Conservation (phyloP, 64 coral and sea anemone genomes). For the Stylophora pistillata region DNA sequence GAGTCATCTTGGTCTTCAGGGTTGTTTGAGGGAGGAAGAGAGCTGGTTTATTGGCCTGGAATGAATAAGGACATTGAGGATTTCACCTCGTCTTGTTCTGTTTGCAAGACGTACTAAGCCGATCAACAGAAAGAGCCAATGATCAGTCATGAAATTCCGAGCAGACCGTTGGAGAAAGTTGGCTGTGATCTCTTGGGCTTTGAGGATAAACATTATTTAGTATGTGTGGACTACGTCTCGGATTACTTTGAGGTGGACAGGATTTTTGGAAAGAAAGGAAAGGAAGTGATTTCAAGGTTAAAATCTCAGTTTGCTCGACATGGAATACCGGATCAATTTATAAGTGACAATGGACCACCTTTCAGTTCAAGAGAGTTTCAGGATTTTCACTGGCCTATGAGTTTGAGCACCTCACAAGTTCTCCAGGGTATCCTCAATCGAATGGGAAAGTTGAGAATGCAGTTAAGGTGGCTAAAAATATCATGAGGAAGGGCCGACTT, state of each 20-base stretch:
- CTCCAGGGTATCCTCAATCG: slow-evolving; percentile 4
- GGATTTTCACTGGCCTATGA: slow-evolving; percentile 31
- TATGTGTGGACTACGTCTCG: slow-evolving; percentile 32
- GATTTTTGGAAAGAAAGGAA: slow-evolving; percentile 22
- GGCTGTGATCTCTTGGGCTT: slow-evolving; percentile 26
- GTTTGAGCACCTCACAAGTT: slow-evolving; percentile 6
- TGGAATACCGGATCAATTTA: slow-evolving; percentile 10
- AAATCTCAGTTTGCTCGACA: slow-evolving; percentile 46
- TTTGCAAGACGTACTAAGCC: background rate
- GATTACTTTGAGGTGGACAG: slow-evolving; percentile 33
- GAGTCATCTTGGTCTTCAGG: slow-evolving; percentile 30
- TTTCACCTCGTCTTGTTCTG: background rate
- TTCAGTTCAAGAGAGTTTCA: slow-evolving; percentile 10
- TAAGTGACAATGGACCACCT: slow-evolving; percentile 51
- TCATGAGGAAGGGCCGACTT: slow-evolving; percentile 15
- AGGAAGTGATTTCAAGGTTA: slow-evolving; percentile 26
- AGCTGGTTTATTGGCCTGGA: slow-evolving; percentile 43
- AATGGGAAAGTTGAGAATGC: slow-evolving; percentile 47
- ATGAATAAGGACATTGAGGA: slow-evolving; percentile 45
- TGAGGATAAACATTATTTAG: slow-evolving; percentile 26
- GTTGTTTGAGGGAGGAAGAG: background rate
- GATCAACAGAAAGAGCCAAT: slow-evolving; percentile 50
- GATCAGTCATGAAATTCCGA: slow-evolving; percentile 17
- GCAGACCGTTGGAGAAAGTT: slow-evolving; percentile 44
- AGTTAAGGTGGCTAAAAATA: slow-evolving; percentile 16